Percentiles rank a stretch among this genome's conserved stretches.
phyloP scores from a whole-genome alignment of 2,888 invertebrate species.

The Zhuqinia jingwanae region DNA sequence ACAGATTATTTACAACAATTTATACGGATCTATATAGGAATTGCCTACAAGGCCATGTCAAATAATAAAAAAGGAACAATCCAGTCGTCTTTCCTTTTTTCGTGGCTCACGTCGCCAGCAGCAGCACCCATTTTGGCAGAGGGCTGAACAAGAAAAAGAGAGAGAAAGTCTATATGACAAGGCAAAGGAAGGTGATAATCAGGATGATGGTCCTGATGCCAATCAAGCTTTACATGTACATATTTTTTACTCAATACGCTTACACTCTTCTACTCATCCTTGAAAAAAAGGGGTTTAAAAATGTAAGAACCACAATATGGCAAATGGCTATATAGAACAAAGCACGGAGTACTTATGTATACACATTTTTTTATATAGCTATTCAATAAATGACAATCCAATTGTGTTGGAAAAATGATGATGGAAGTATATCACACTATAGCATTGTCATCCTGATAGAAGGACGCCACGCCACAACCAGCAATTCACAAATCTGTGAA shows the following conservation, averaged over 20 bases:
- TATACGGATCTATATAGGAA: not conserved
- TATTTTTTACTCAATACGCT: no score
- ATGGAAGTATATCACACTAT: no score
- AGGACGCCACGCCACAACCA: slow-evolving; percentile 1
- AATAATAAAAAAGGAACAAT: slow-evolving; percentile 58
- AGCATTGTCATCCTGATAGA: no score
- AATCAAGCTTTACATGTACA: not conserved
- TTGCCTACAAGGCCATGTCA: slow-evolving; percentile 35
- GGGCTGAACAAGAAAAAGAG: not conserved
- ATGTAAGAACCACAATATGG: no score
- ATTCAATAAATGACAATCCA: no score
- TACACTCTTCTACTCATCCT: no score
- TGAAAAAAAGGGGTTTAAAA: no score
- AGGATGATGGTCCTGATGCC: not conserved
- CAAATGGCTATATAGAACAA: no score
- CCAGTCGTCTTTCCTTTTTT: slow-evolving; percentile 32
- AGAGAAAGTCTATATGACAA: slow-evolving; percentile 49
- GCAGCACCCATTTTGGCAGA: slow-evolving; percentile 63
- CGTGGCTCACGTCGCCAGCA: slow-evolving; percentile 55
- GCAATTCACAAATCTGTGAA: slow-evolving; percentile 58
- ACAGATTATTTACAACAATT: not conserved
- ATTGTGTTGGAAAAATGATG: no score
- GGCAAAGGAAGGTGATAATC: slow-evolving; percentile 29
- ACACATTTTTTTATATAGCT: no score
- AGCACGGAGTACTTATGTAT: no score